Evolutionary conservation across 2,888 invertebrate genomes (phyloP), one percentile per base, ranked within the genome.

Genomic region (Drosophila pseudotalamancana): DNA sequence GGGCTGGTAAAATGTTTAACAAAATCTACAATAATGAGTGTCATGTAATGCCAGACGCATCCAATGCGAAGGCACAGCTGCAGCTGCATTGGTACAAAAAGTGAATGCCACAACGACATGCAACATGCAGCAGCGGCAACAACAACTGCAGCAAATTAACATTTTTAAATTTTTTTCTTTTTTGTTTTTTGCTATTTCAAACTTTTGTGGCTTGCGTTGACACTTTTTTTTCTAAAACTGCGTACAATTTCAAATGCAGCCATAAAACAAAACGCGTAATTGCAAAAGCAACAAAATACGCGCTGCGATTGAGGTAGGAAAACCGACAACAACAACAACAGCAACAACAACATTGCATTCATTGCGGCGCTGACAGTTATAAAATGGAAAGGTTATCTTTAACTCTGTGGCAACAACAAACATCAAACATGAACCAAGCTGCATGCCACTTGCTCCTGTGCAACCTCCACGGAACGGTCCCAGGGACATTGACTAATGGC

Each of bases 161-260:
- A 82, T 81, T 78, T 81, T 77, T 69, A 51, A 37, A 4, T 27
- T 11, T 4, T 27, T 27, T 27, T 1, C 11, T 27, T 27, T 35
- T 35, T 16, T 31, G n/a, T n/a, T n/a, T n/a, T n/a, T n/a, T n/a
- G n/a, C n/a, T 18, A 21, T 23, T 27, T 37, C 27, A 46, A 67
- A 69, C 66, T 67, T 45, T 78, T 43, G 39, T 42, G 29, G 59
- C 37, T 64, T 48, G 73, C 71, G 85, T 71, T 84, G 81, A 85
- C 85, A 81, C 68, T 81, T 84, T 81, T 66, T 81, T 84, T 81
- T 66, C 42, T 59, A 77, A 81, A 81, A 78, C 67, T 81, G 73
- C 74, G 82, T 59, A 73, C 71, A 50, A 73, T 78, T 81, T 81
- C 32, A 62, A 69, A 77, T 66, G 74, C 69, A 71, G 65, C 40